A percentile compares a stretch with the other conserved stretches of the same genome.
Conservation (phyloP, 2,113 vertebrate genomes). For the Misgurnus mizolepis region DNA sequence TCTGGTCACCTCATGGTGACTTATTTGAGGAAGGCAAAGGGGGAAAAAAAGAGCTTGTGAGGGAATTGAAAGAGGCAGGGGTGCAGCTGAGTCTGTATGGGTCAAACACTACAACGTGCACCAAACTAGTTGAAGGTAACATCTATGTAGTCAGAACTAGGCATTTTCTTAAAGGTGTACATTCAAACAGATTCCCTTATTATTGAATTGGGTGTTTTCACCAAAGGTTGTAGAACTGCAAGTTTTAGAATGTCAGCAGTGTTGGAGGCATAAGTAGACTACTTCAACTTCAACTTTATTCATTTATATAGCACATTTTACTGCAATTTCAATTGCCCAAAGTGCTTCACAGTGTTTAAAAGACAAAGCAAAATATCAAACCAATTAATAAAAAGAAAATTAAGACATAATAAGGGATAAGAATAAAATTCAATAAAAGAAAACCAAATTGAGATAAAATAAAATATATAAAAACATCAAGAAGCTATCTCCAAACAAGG, state of each 20-base stretch:
- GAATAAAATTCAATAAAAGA: too few relatives aligned
- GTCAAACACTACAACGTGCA: constrained; percentile 13
- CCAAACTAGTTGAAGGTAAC: constrained; percentile 24
- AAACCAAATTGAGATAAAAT: too few relatives aligned
- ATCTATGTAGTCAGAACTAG: constrained; percentile 12
- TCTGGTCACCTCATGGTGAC: constrained; percentile 12
- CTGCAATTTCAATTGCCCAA: too few relatives aligned
- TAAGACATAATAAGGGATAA: too few relatives aligned
- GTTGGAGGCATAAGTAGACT: constrained; percentile 1
- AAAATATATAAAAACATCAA: too few relatives aligned
- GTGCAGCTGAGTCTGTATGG: neutral
- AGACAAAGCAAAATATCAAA: too few relatives aligned
- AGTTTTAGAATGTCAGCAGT: constrained; percentile 6
- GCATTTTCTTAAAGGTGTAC: constrained; percentile 8
- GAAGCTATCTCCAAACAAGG: too few relatives aligned
- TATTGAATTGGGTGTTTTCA: neutral
- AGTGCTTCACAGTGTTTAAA: too few relatives aligned
- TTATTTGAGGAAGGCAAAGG: constrained; percentile 9
- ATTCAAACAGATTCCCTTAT: neutral
- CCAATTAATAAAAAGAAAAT: too few relatives aligned
- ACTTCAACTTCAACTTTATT: too few relatives aligned
- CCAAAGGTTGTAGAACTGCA: constrained; percentile 6
- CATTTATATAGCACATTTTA: too few relatives aligned
- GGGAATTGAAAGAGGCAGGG: constrained; percentile 2
- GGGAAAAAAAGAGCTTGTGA: neutral